Evolutionary conservation across 2,797 vertebrate genomes (phyloP).

Genomic region (Channa striata): DNA sequence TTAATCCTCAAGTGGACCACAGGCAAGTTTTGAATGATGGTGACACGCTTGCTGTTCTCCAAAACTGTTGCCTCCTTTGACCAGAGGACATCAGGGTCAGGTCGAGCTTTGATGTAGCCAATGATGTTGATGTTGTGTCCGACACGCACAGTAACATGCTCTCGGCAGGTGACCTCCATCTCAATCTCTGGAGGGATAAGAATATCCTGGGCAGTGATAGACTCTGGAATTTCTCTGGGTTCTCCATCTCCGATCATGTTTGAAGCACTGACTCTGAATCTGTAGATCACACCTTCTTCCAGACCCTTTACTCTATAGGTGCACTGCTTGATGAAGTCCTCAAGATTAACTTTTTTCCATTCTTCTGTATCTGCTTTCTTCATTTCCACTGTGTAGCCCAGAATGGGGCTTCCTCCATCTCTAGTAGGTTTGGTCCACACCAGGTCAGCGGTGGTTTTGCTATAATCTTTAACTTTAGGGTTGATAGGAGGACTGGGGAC

Average conservation of each 20-base stretch:
- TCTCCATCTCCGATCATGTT: constrained; percentile 98
- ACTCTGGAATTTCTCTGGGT: constrained; percentile 92
- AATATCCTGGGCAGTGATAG: constrained; percentile 94
- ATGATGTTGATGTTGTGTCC: constrained; percentile 95
- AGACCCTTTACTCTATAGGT: constrained; percentile 92
- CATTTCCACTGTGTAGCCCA: constrained; percentile 95
- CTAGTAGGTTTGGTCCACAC: constrained; percentile 96
- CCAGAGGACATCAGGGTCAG: constrained; percentile 96
- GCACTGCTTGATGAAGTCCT: constrained; percentile 94
- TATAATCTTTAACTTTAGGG: constrained; percentile 97
- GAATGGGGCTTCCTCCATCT: constrained; percentile 96
- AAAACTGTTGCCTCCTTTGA: constrained; percentile 89
- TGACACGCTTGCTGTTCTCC: constrained; percentile 88
- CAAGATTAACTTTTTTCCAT: constrained; percentile 94
- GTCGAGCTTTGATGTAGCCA: constrained; percentile 94
- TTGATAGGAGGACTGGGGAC: constrained; percentile 95
- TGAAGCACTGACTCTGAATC: constrained; percentile 93
- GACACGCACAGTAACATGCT: constrained; percentile 92
- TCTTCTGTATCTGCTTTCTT: constrained; percentile 90
- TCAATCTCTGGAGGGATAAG: constrained; percentile 97
- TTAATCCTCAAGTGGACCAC: constrained; percentile 91
- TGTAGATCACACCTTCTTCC: constrained; percentile 93
- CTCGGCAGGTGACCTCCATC: constrained; percentile 92
- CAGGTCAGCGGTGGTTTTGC: constrained; percentile 91
- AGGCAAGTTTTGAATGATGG: constrained; percentile 90